These are phyloP conservation scores for Apomyelois bistriatella DNA, from an alignment of 2,888 invertebrate species.

Conservation along the genomic window DNA sequence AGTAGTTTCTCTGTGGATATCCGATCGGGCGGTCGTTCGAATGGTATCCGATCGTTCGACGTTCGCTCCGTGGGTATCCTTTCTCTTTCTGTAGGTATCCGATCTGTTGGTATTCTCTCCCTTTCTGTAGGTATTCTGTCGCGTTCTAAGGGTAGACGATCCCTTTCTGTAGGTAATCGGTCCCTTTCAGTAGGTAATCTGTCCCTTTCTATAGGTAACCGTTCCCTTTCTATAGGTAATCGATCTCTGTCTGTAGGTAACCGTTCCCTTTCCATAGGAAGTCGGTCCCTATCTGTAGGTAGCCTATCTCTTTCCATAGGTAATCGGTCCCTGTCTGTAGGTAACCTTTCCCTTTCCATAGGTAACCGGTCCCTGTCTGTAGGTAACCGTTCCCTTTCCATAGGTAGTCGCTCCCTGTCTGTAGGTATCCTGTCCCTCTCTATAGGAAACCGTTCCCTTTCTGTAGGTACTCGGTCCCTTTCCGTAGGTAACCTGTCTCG, in stretches of 20 bases:
- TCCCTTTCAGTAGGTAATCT: not conserved
- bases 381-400: slow-evolving; percentile 15
- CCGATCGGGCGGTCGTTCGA: slow-evolving; percentile 15
- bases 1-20: slow-evolving; percentile 21
- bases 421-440: not conserved
- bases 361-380: slow-evolving; percentile 11
- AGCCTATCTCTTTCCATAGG: slow-evolving; percentile 25
- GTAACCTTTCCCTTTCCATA: not conserved
- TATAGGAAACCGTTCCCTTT: not conserved
- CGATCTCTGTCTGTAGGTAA: not conserved
- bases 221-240: slow-evolving; percentile 17
- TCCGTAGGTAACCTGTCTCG: not conserved
- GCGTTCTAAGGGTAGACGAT: not conserved
- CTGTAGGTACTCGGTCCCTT: not conserved
- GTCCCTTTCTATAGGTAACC: slow-evolving; percentile 14
- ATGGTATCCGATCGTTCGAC: slow-evolving; percentile 23
- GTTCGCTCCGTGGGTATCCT: slow-evolving; percentile 23
- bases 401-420: not conserved
- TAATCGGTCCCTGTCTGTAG: slow-evolving; percentile 33
- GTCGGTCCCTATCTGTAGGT: slow-evolving; percentile 29
- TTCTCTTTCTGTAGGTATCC: slow-evolving; percentile 23
- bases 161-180: slow-evolving; percentile 31
- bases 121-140: not conserved
- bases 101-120: slow-evolving; percentile 7
- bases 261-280: slow-evolving; percentile 11